Percentiles rank a stretch among this genome's conserved stretches.
phyloP scores from a whole-genome alignment of 2,797 vertebrate species.

The Amblyopsis hoosieri region DNA sequence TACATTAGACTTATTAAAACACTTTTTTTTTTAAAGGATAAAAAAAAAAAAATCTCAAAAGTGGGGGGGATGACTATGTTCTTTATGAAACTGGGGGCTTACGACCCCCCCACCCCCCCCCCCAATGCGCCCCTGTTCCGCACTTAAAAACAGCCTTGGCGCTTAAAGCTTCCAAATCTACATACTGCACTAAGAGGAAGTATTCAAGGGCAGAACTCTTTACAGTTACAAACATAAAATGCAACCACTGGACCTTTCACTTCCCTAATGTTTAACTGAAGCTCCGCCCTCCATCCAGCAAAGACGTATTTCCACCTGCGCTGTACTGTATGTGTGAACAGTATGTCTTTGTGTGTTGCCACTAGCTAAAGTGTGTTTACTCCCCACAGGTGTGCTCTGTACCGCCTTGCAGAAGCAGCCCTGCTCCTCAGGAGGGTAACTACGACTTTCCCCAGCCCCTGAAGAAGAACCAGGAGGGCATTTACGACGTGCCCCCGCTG shows the following conservation, averaged over 20 bases:
- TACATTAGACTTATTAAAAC: too few species aligned
- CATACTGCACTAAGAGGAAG: constrained; percentile 23
- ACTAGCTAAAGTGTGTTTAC: not conserved
- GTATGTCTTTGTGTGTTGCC: not conserved
- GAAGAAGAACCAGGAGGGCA: constrained; percentile 82
- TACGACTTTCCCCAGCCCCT: constrained; percentile 87
- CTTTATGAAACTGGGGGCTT: too few species aligned
- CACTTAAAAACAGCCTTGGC: not conserved
- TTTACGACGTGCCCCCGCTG: constrained; percentile 90
- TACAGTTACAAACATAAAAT: constrained; percentile 29
- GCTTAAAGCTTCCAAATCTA: constrained; percentile 7
- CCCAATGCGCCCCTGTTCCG: too few species aligned
- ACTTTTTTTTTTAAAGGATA: too few species aligned
- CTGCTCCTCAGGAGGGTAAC: constrained; percentile 77
- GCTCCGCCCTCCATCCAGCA: not conserved
- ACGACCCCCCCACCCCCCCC: too few species aligned
- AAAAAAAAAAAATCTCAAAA: too few species aligned
- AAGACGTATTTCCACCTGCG: not conserved
- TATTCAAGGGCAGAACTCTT: constrained; percentile 23
- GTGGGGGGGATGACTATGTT: too few species aligned
- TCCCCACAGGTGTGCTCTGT: constrained; percentile 72
- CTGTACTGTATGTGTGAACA: not conserved
- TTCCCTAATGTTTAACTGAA: constrained; percentile 44
- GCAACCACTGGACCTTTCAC: constrained; percentile 35
- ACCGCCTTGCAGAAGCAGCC: constrained; percentile 68